Conservation (phyloP, 2,797 vertebrate species). For the Lacerta agilis region DNA sequence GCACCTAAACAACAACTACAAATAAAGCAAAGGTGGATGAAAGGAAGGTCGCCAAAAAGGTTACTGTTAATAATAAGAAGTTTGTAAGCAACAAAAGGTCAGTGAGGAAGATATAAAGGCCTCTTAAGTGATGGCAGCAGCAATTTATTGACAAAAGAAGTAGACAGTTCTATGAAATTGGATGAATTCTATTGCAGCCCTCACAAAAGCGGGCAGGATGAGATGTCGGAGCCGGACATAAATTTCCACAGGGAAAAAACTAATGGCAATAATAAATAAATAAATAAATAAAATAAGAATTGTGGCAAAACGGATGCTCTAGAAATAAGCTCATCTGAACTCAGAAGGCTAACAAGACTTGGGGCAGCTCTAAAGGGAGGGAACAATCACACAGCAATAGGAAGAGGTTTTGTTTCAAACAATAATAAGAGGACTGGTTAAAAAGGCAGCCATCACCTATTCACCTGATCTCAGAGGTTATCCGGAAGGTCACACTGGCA, state of each 20-base stretch:
- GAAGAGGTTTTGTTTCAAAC: slow-evolving; percentile 8
- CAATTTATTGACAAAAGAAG: slow-evolving; percentile 52
- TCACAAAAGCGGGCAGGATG: slow-evolving; percentile 35
- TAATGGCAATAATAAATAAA: background rate
- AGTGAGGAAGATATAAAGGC: slow-evolving; percentile 22
- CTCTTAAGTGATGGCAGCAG: slow-evolving; percentile 7
- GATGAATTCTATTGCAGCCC: slow-evolving; percentile 41
- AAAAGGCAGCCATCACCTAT: background rate
- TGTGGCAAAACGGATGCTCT: slow-evolving; percentile 13
- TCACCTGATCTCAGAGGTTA: background rate
- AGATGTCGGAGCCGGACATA: slow-evolving; percentile 41
- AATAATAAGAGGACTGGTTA: background rate
- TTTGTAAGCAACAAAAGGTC: slow-evolving; percentile 33
- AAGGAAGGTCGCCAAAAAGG: slow-evolving; percentile 41
- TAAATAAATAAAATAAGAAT: slow-evolving; percentile 24
- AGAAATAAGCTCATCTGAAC: slow-evolving; percentile 50
- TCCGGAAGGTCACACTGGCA: background rate
- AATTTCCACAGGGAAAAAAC: slow-evolving; percentile 30
- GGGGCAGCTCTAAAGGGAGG: background rate
- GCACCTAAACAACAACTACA: background rate
- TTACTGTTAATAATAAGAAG: slow-evolving; percentile 52
- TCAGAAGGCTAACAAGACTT: slow-evolving; percentile 4
- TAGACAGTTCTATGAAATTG: slow-evolving; percentile 37
- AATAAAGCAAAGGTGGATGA: slow-evolving; percentile 33
- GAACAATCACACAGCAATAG: background rate